Conservation (phyloP, 2,113 vertebrate species). For the Pseudopipra pipra region DNA sequence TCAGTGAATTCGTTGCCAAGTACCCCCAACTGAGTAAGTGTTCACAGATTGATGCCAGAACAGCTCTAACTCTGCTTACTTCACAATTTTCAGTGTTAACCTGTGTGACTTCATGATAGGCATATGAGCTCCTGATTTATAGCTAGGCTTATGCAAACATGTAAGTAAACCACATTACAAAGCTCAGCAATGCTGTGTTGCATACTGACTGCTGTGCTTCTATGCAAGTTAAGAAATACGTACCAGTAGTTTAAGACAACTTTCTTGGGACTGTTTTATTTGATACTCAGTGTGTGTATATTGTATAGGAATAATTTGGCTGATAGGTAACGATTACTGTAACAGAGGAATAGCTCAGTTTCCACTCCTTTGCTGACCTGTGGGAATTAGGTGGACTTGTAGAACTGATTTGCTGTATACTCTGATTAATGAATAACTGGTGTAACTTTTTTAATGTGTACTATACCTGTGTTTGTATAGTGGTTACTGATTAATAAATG, state of each 20-base stretch:
- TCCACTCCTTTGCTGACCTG: neutral
- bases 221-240: neutral
- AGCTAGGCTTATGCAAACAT: neutral
- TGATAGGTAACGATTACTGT: neutral
- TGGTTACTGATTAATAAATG: slow-evolving; percentile 51
- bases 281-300: neutral
- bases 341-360: neutral
- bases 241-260: neutral
- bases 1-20: neutral
- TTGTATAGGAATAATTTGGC: neutral
- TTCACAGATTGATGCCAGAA: neutral
- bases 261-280: neutral
- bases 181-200: neutral
- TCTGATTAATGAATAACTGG: slow-evolving; percentile 29
- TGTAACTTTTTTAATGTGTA: neutral
- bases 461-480: neutral
- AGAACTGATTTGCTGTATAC: neutral
- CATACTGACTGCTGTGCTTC: neutral
- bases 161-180: neutral
- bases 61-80: neutral
- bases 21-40: neutral
- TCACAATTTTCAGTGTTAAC: neutral
- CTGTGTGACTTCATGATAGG: neutral
- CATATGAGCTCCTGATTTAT: neutral
- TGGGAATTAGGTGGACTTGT: neutral